Conservation (phyloP, 2,113 vertebrate genomes). For the Nettapus auritus region DNA sequence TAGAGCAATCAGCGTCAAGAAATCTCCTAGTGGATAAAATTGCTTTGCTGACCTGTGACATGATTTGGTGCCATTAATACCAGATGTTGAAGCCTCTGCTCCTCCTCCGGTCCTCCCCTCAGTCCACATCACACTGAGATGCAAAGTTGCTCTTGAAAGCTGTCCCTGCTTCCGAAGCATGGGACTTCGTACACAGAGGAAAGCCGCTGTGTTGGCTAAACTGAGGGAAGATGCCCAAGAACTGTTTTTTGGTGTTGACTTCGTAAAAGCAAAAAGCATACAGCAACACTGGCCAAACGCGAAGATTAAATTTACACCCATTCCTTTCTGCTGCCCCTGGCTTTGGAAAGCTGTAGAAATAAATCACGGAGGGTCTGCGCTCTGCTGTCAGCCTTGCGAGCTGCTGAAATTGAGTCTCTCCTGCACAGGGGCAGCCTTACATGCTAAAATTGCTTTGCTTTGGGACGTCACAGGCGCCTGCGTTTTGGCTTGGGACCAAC, state of each 20-base stretch:
- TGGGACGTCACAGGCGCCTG: not conserved
- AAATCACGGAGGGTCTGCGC: not conserved
- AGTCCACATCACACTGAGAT: not conserved
- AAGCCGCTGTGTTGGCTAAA: not conserved
- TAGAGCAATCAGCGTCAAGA: not conserved
- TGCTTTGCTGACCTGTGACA: not conserved
- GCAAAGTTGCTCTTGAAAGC: not conserved
- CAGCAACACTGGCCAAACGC: not conserved
- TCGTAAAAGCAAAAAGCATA: not conserved
- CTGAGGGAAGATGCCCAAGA: not conserved
- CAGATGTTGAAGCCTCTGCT: conserved; percentile 16
- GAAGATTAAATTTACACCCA: not conserved
- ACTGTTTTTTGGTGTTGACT: not conserved
- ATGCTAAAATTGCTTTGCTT: not conserved
- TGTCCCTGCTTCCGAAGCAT: not conserved
- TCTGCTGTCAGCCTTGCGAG: not conserved
- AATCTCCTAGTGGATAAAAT: not conserved
- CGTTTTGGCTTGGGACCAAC: conserved; percentile 12
- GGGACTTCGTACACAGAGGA: not conserved
- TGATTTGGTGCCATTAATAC: conserved; percentile 17
- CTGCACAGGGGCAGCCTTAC: not conserved
- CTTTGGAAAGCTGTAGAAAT: not conserved
- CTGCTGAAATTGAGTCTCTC: not conserved
- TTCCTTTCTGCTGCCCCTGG: not conserved
- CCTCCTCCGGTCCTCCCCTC: not conserved